Evolutionary conservation across 2,113 vertebrate genomes (phyloP).

Genomic region (Larimichthys crocea): DNA sequence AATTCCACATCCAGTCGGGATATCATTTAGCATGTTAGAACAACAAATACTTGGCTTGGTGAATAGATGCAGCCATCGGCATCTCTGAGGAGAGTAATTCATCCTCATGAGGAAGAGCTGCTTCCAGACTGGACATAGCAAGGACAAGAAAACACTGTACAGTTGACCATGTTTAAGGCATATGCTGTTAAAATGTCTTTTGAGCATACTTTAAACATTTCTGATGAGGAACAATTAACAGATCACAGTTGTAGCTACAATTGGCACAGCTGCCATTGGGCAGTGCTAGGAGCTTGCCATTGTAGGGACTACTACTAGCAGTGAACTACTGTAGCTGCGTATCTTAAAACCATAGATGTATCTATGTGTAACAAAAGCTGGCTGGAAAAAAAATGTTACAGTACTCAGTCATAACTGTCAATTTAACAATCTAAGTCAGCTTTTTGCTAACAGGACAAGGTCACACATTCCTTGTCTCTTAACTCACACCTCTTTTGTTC

Average conservation of each 20-base stretch:
- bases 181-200: too few species aligned
- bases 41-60: neutral
- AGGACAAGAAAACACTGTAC: neutral
- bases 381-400: too few species aligned
- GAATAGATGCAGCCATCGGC: neutral
- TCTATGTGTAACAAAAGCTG: too few species aligned
- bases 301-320: neutral
- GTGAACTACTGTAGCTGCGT: neutral
- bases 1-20: neutral
- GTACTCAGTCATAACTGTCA: too few species aligned
- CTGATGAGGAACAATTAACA: too few species aligned
- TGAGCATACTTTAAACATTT: too few species aligned
- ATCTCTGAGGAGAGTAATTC: neutral
- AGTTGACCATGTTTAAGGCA: neutral
- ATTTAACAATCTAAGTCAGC: too few species aligned
- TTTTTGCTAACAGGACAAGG: too few species aligned
- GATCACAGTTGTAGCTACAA: too few species aligned
- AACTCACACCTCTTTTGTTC: too few species aligned
- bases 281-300: neutral
- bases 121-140: neutral
- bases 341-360: too few species aligned
- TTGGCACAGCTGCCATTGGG: neutral
- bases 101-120: neutral
- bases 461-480: too few species aligned
- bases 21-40: neutral